Evolutionary conservation across 2,888 invertebrate genomes (phyloP).

Genomic region (Erebia aethiops): DNA sequence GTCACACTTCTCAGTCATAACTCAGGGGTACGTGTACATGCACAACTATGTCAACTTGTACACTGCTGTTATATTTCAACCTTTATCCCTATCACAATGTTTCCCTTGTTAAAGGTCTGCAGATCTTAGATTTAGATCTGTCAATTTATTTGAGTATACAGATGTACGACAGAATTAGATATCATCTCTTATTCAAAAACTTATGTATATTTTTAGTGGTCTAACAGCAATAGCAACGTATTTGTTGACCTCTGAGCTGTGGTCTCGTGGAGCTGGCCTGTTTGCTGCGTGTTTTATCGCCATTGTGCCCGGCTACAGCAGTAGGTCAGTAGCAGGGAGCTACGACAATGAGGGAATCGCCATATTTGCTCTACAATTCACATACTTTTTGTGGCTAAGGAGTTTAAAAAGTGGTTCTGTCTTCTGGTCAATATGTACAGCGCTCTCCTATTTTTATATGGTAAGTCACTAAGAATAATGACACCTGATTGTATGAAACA

Average conservation of each 20-base stretch:
- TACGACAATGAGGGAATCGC: constrained; percentile 99
- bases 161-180: neutral
- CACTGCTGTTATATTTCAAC: too few species aligned
- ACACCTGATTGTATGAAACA: too few species aligned
- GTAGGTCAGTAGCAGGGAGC: constrained; percentile 99
- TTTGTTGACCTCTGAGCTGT: constrained; percentile 97
- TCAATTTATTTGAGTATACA: neutral
- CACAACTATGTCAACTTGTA: too few species aligned
- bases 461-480: constrained; percentile 78
- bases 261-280: constrained; percentile 97
- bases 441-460: constrained; percentile 99
- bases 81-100: neutral
- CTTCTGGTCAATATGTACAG: constrained; percentile 97
- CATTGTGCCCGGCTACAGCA: constrained; percentile 99
- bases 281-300: constrained; percentile 99
- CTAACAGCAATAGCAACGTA: constrained; percentile 99
- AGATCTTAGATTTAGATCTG: too few species aligned
- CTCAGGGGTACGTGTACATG: too few species aligned
- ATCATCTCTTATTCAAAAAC: constrained; percentile 3
- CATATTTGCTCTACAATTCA: constrained; percentile 99
- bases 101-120: neutral
- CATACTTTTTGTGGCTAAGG: constrained; percentile 99
- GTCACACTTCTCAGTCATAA: too few species aligned
- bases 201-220: constrained; percentile 87
- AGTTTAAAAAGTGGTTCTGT: constrained; percentile 98